phyloP scores from a whole-genome alignment of 2,113 vertebrate species.

The Eretmochelys imbricata region DNA sequence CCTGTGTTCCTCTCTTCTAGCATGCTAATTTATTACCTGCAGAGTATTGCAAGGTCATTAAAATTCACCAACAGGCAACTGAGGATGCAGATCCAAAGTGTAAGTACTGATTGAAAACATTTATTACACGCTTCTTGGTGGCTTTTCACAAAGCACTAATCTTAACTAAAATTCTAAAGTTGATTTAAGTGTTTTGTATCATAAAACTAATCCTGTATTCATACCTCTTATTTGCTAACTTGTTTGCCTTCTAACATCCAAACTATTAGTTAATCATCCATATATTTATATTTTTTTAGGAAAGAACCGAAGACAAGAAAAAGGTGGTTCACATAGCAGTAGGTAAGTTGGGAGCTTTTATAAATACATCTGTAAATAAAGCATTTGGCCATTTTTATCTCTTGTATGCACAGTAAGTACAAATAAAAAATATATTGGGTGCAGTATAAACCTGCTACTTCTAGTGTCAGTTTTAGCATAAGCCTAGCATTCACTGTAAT shows the following conservation, averaged over 20 bases:
- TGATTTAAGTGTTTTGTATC: not conserved
- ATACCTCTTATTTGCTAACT: not conserved
- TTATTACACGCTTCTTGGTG: not conserved
- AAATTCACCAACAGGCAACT: conserved; percentile 98
- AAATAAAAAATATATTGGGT: not conserved
- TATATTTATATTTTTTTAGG: conserved; percentile 76
- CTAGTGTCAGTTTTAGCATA: not conserved
- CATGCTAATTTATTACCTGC: conserved; percentile 98
- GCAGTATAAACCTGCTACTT: not conserved
- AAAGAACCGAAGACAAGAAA: conserved; percentile 94
- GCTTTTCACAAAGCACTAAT: not conserved
- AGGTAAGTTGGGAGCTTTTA: conserved; percentile 77
- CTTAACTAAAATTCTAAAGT: not conserved
- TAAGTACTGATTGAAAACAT: conserved; percentile 72
- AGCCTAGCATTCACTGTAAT: not conserved
- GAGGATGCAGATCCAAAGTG: conserved; percentile 92
- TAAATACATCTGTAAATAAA: not conserved
- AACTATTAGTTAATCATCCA: not conserved
- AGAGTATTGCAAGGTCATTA: conserved; percentile 94
- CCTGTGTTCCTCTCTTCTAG: conserved; percentile 78
- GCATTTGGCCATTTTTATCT: not conserved
- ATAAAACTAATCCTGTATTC: not conserved
- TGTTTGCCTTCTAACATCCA: not conserved
- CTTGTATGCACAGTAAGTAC: fast-evolving
- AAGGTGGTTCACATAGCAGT: conserved; percentile 92